Percentiles rank a stretch among this genome's conserved stretches.
Conservation (phyloP, 64 coral and sea anemone genomes). For the Pocillopora damicornis region DNA sequence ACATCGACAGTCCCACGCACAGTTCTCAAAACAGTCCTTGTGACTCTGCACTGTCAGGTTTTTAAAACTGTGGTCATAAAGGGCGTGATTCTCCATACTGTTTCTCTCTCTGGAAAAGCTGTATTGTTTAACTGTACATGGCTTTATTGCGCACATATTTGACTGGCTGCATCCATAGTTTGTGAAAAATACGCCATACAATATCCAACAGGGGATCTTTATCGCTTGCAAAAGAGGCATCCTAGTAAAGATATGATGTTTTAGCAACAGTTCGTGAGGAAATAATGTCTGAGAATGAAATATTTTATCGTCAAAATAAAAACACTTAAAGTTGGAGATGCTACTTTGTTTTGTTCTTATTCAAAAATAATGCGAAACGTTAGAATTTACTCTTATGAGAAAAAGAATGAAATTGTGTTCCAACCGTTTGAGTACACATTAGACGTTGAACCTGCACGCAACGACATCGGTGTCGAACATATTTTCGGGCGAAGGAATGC, state of each 20-base stretch:
- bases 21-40: constrained; percentile 20
- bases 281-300: no score
- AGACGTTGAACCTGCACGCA: no score
- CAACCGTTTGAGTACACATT: no score
- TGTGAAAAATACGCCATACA: background rate
- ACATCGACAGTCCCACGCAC: constrained; percentile 15
- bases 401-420: no score
- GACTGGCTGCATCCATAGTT: background rate
- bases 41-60: background rate
- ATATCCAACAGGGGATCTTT: background rate
- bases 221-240: background rate
- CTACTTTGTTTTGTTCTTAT: no score
- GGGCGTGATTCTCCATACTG: constrained; percentile 18
- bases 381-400: no score
- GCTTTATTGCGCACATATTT: background rate
- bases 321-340: no score
- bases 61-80: background rate
- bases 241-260: background rate
- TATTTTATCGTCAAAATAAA: no score
- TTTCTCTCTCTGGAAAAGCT: background rate
- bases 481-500: no score
- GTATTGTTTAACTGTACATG: background rate
- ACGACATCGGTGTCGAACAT: no score
- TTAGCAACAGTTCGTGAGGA: background rate
- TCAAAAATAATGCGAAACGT: no score